Evolutionary conservation across 1,140 invertebrate genomes (phyloP), one percentile per base, ranked within the genome.

Genomic region (Octopus bimaculoides): DNA sequence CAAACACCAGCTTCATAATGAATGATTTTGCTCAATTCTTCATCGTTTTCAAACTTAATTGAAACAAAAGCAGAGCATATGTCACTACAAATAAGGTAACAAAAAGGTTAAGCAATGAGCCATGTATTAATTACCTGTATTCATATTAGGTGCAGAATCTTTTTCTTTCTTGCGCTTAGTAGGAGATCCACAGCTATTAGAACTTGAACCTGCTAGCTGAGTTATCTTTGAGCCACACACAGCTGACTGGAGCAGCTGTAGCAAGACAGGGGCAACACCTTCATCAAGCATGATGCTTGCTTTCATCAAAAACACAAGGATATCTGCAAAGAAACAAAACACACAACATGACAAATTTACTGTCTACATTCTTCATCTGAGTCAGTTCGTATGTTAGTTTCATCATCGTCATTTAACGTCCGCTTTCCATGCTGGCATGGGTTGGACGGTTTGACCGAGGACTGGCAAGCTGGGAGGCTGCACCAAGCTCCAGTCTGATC

Each of bases 251-350:
- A 98, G 90, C 20, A 98, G 92, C 88, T 98, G 96, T 52, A 98
- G 91, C 75, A 98, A 94, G 9, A 96, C 96, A 66, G 96, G 94
- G 80, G 96, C 95, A 5, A 99, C 96, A 73, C 97, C 96, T 91
- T 98, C 97, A 88, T 98, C 96, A 54, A 98, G 90, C 54, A 95
- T 91, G 82, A 95, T 95, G 84, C 95, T 94, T 71, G 95, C 93
- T 84, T 93, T 92, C 83, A 96, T 92, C 80, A 97, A 90, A 91
- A 95, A 96, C 10, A 93, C 91, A 69, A 98, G 91, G 0, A 95
- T 93, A 83, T 83, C 87, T 89, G 80, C 66, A 85, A 80, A 77
- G 71, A 77, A 80, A 52, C 17, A 80, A 80, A 75, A 81, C 77
- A 78, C 79, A 26, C 26, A 75, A 61, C 26, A 79, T n/a, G 55